Evolutionary conservation across 2,797 vertebrate species (phyloP).

Genomic region (Esox lucius): DNA sequence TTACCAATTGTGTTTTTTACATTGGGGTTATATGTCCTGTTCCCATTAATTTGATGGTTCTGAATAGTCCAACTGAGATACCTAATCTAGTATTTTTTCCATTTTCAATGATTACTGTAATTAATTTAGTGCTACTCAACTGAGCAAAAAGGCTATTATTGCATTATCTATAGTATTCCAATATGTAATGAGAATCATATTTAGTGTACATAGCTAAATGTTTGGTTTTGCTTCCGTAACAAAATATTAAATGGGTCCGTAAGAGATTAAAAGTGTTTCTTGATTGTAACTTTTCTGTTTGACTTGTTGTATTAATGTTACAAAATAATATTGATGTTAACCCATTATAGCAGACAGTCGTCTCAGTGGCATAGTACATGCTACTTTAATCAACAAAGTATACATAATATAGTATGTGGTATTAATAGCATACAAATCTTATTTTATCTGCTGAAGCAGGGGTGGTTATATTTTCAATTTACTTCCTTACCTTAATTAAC

Average conservation of each 20-base stretch:
- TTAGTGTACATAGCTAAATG: not conserved
- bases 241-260: too few relatives aligned
- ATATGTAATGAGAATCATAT: not conserved
- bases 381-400: not conserved
- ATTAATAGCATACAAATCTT: slow-evolving; percentile 9
- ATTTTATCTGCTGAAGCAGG: slow-evolving; percentile 5
- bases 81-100: too few relatives aligned
- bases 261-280: too few relatives aligned
- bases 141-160: not conserved
- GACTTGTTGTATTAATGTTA: not conserved
- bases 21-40: not conserved
- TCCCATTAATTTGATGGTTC: not conserved
- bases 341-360: not conserved
- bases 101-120: too few relatives aligned
- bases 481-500: slow-evolving; percentile 31
- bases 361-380: not conserved
- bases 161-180: not conserved
- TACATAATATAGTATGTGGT: not conserved
- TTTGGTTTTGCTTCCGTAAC: not conserved
- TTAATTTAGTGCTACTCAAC: not conserved
- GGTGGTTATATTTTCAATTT: slow-evolving; percentile 6
- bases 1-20: not conserved
- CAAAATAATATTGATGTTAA: not conserved
- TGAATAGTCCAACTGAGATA: too few relatives aligned
- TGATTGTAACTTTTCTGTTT: not conserved